These are phyloP conservation scores for Drosophila lutescens DNA, from an alignment of 2,888 invertebrate species.

Conservation along the genomic window DNA sequence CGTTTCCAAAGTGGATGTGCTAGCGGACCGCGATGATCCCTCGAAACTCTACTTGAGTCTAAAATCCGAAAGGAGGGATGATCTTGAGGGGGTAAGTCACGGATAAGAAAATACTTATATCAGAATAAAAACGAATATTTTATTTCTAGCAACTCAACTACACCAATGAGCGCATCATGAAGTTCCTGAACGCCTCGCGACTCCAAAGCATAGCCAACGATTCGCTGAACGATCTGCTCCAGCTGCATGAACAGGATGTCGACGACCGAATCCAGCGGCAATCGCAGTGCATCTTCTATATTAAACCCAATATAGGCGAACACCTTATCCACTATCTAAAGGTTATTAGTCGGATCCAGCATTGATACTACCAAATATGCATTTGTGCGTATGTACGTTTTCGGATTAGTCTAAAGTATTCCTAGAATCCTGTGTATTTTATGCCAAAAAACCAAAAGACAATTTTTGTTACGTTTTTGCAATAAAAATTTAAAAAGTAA, in stretches of 20 bases:
- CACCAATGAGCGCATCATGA: constrained; percentile 82
- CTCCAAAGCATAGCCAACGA: constrained; percentile 57
- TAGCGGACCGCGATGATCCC: constrained; percentile 74
- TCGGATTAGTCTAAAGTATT: constrained; percentile 27
- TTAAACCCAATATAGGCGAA: constrained; percentile 80
- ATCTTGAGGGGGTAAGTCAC: constrained; percentile 74
- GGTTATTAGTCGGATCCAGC: constrained; percentile 69
- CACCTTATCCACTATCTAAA: constrained; percentile 82
- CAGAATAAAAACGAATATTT: not conserved
- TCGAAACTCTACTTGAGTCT: constrained; percentile 76
- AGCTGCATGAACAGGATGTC: constrained; percentile 52
- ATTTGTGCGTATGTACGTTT: constrained; percentile 1
- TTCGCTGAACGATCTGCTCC: constrained; percentile 76
- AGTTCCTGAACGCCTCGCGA: constrained; percentile 78
- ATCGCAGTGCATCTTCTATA: constrained; percentile 79
- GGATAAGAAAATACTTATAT: not conserved
- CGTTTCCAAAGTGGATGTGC: constrained; percentile 72
- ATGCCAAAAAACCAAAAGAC: constrained; percentile 45
- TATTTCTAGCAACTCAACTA: constrained; percentile 70
- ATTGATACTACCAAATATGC: constrained; percentile 10
- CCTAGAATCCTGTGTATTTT: constrained; percentile 22
- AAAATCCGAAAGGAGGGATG: constrained; percentile 62
- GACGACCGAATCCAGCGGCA: constrained; percentile 47
- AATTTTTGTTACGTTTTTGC: constrained; percentile 54
- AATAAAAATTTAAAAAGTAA: constrained; percentile 50